Conservation (phyloP, 2,888 invertebrate genomes). For the Melanostoma scalare region DNA sequence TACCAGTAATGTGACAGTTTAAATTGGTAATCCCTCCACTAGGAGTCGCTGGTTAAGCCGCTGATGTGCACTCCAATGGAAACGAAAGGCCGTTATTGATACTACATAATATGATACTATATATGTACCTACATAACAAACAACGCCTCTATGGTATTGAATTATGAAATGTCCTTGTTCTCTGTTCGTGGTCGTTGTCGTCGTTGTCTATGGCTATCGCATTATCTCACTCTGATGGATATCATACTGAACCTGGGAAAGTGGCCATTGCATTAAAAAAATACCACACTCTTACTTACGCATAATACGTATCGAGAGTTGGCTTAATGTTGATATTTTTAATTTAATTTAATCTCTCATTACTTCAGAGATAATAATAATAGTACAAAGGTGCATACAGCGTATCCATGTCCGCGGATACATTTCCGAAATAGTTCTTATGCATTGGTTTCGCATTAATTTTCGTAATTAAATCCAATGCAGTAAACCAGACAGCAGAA, state of each 20-base stretch:
- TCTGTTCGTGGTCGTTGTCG: background rate
- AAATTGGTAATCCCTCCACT: conserved; percentile 52
- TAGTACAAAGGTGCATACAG: background rate
- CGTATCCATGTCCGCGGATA: background rate
- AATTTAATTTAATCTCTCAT: conserved; percentile 48
- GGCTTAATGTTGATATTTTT: conserved; percentile 43
- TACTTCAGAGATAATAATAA: conserved; percentile 29
- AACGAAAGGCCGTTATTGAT: conserved; percentile 27
- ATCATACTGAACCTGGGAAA: background rate
- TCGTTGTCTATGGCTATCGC: background rate
- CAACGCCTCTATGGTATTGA: background rate
- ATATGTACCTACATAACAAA: background rate
- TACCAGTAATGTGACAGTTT: conserved; percentile 57
- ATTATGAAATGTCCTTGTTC: background rate
- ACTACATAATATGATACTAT: background rate
- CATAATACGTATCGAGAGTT: background rate
- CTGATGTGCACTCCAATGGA: conserved; percentile 34
- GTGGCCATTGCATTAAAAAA: background rate
- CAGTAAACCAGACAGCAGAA: conserved; percentile 3
- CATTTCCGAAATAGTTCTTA: background rate
- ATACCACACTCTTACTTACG: background rate
- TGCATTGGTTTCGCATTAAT: conserved; percentile 43
- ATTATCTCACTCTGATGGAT: no score
- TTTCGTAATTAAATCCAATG: conserved; percentile 62
- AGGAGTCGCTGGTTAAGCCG: conserved; percentile 16